Evolutionary conservation across 2,113 vertebrate genomes (phyloP), one percentile per base, ranked within the genome.

Genomic region (Varanus salvator): DNA sequence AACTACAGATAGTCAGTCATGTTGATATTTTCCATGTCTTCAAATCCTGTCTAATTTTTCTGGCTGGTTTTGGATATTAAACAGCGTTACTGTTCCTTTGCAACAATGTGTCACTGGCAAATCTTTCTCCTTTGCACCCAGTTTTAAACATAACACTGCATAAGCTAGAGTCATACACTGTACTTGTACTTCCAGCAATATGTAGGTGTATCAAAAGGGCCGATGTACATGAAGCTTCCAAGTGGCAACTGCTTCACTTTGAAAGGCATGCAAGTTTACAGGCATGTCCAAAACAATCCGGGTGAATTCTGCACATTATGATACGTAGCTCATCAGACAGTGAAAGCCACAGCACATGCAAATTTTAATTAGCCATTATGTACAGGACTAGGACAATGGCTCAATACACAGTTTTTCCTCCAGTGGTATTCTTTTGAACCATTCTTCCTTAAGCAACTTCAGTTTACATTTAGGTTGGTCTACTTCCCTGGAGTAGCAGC

Each of bases 51-150:
- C 1, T 81, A 68, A 5, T 90, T 87, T 87, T 68, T 50, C 0
- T 38, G 71, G 71, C 31, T 91, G 54, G 78, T 27, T 92, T 86
- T 60, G 44, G 0, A 8, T 68, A 66, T 52, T 64, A 89, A 90
- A 44, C 83, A 88, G 27, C 1, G 3, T 8, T 74, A 84, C 48
- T 48, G 14, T 29, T 0, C 83, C 44, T 69, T 69, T 54, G 21
- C 31, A 87, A 31, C 60, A 21, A 64, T 21, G 17, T 64, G 60
- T 21, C 60, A 64, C 60, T 64, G 60, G 19, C 60, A 64, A 60
- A 60, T 60, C 60, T 19, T 64, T 64, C 19, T 64, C 60, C 60
- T 64, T 64, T 19, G 21, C 19, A 64, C 17, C 50, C 27, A 78
- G 23, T 0, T 74, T 74, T 74, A 74, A 14, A 27, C 25, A 0